Conservation (phyloP, 2,888 invertebrate species). For the Ernsta delagoae region DNA sequence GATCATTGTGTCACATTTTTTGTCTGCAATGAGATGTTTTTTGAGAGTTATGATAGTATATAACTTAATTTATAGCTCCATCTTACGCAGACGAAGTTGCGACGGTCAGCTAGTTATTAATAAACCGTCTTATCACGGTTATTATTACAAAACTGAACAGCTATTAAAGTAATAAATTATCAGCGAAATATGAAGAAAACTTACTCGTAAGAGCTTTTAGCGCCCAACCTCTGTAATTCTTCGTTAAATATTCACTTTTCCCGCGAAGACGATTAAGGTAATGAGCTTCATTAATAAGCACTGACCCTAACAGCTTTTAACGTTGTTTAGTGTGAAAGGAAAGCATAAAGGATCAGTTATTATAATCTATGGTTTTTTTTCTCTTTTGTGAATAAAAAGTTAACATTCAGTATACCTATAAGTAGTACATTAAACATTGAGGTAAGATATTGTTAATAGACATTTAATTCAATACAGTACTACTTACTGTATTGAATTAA, state of each 20-base stretch:
- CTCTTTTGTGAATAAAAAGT: neutral
- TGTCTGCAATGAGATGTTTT: too few species aligned
- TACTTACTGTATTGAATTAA: too few species aligned
- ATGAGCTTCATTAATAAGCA: constrained; percentile 23
- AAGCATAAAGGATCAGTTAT: neutral
- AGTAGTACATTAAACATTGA: too few species aligned
- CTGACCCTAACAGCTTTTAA: constrained; percentile 8
- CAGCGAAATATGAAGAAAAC: constrained; percentile 3
- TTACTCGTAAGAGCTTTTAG: constrained; percentile 15
- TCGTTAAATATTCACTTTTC: constrained; percentile 30
- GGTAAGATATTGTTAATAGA: too few species aligned
- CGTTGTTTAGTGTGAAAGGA: neutral
- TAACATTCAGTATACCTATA: neutral
- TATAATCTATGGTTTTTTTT: neutral
- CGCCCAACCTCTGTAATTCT: constrained; percentile 14
- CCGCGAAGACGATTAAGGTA: constrained; percentile 19
- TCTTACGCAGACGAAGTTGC: too few species aligned
- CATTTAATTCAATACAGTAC: too few species aligned
- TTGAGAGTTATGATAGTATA: too few species aligned
- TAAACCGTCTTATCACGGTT: neutral
- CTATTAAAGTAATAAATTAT: constrained; percentile 14
- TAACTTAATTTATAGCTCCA: too few species aligned
- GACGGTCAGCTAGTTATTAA: too few species aligned
- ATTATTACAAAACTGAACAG: constrained; percentile 5
- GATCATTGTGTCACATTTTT: too few species aligned